Evolutionary conservation across 2,113 vertebrate genomes (phyloP), one percentile per base, ranked within the genome.

Genomic region (Pteronura brasiliensis): DNA sequence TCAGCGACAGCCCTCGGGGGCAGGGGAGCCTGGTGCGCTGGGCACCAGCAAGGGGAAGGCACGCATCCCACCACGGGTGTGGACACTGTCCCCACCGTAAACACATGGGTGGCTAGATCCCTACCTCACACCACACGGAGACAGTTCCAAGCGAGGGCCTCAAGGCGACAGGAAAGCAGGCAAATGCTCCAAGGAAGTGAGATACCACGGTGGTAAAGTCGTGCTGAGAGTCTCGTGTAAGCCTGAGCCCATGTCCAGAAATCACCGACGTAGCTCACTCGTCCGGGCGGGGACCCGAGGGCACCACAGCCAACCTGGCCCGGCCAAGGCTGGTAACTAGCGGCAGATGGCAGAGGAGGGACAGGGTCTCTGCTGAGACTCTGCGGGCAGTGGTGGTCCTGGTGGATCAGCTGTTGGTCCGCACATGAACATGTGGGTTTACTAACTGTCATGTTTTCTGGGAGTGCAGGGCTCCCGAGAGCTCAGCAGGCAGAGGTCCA

Each of bases 11-110:
- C 44, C 10, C 39, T 31, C 0, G 7, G 44, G 34, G 4, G 4
- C 14, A 0, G 39, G 42, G 18, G 2, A 27, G 21, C 39, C 5
- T 2, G 21, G 82, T 0, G 0, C 6, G 0, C 1, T 2, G n/a
- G 67, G 63, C 20, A 8, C 25, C 7, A 0, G 71, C 4, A 9
- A 21, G 11, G 63, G 52, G 29, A 49, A 20, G 27, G 61, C 25
- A 1, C 0, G 3, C 6, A 6, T 3, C 44, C 17, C 9, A 3
- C 31, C 10, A 27, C 14, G 2, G 10, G 10, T 27, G 5, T 1
- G 4, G 47, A 31, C 10, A 42, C 6, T 11, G 2, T 69, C 59
- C 59, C 27, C 27, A 5, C 0, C 18, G 27, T 7, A 20, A 34
- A 31, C 4, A 14, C 1, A 1, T 14, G 4, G 20, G 18, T 2